A percentile compares a stretch with the other conserved stretches of the same genome.
Evolutionary conservation across 2,113 vertebrate genomes (phyloP).

Genomic region (Natator depressus): DNA sequence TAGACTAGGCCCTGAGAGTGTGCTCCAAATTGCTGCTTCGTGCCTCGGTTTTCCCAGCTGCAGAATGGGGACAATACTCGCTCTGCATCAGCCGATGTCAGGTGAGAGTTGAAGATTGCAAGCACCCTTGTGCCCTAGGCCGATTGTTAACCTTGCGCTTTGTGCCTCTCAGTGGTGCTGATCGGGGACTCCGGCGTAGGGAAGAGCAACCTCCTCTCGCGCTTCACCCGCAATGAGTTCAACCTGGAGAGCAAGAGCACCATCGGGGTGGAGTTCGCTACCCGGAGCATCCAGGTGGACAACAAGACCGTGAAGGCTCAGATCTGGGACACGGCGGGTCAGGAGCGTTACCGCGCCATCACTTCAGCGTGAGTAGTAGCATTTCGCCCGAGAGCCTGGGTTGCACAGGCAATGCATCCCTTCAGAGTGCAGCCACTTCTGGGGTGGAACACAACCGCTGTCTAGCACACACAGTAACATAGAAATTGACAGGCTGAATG

Average conservation of each 20-base stretch:
- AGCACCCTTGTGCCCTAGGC: accelerated
- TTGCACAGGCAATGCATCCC: too few relatives aligned
- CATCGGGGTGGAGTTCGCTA: constrained; percentile 90
- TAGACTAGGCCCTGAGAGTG: not conserved
- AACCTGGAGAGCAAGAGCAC: constrained; percentile 91
- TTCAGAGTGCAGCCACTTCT: not conserved
- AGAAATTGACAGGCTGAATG: not conserved
- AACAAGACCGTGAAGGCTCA: constrained; percentile 88
- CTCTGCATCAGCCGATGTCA: not conserved
- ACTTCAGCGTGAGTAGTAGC: constrained; percentile 86
- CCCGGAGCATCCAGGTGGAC: constrained; percentile 88
- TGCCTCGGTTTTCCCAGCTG: not conserved
- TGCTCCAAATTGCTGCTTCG: not conserved
- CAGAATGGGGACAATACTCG: not conserved
- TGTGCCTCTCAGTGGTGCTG: constrained; percentile 81
- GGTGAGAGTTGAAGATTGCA: not conserved
- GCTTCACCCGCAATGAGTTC: constrained; percentile 91
- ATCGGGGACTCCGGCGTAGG: constrained; percentile 90
- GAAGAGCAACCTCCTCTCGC: constrained; percentile 89
- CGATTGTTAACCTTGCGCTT: accelerated
- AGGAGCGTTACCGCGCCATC: constrained; percentile 89
- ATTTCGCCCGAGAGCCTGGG: not conserved
- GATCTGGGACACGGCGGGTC: constrained; percentile 90
- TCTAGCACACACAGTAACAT: not conserved
- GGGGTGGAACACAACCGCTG: not conserved